phyloP scores from a whole-genome alignment of 2,888 invertebrate genomes.

The Agriopis marginaria region DNA sequence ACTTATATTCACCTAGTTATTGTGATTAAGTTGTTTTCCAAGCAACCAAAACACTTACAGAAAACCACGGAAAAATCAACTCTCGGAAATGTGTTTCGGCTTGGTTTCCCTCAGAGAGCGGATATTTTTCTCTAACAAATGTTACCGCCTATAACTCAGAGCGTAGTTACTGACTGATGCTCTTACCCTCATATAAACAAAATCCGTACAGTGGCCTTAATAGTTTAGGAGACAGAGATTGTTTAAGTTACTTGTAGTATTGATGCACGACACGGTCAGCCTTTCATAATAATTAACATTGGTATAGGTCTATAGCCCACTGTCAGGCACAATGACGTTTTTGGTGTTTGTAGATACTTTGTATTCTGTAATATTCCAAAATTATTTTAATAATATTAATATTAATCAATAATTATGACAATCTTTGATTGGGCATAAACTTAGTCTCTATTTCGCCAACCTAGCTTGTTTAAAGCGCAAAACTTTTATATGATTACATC shows the following conservation, averaged over 20 bases:
- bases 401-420: no score
- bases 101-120: conserved; percentile 24
- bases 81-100: conserved; percentile 36
- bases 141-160: conserved; percentile 34
- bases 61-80: conserved; percentile 40
- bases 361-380: no score
- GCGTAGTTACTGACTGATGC: conserved; percentile 35
- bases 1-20: conserved; percentile 15
- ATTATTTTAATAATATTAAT: no score
- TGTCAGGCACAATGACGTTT: no score
- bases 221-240: not conserved
- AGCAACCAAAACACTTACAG: conserved; percentile 30
- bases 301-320: no score
- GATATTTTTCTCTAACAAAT: conserved; percentile 32
- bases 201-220: conserved; percentile 25
- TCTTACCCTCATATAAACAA: conserved; percentile 38
- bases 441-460: no score
- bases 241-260: not conserved
- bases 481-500: no score
- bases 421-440: no score
- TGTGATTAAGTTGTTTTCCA: conserved; percentile 25
- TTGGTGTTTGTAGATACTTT: no score
- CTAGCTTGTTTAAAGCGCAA: no score
- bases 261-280: no score
- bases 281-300: no score